Conservation (phyloP, 2,113 vertebrate species). For the Patagioenas fasciata region DNA sequence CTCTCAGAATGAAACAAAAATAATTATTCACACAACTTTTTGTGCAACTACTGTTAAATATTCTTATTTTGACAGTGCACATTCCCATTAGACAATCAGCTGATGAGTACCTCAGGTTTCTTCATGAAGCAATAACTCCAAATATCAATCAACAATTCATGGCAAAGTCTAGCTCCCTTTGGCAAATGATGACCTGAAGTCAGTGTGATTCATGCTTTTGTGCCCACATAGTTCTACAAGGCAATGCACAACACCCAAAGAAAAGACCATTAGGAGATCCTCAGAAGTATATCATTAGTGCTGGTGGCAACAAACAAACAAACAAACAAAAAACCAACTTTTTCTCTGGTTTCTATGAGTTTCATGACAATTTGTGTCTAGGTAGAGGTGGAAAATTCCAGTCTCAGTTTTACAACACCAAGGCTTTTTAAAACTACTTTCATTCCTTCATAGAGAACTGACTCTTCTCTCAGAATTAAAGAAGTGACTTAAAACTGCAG, state of each 20-base stretch:
- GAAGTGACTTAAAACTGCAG: not conserved
- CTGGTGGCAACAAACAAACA: not conserved
- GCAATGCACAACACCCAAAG: not conserved
- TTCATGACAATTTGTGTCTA: not conserved
- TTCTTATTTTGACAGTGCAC: not conserved
- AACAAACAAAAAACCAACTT: not conserved
- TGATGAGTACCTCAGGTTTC: not conserved
- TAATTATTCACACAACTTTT: not conserved
- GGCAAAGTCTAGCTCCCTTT: not conserved
- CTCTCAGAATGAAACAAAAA: not conserved
- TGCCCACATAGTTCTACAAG: not conserved
- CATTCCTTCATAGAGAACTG: not conserved
- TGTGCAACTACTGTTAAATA: not conserved
- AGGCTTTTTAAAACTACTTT: not conserved
- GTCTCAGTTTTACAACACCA: not conserved
- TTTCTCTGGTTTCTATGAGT: not conserved
- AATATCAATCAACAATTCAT: not conserved
- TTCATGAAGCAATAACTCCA: not conserved
- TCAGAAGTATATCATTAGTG: not conserved
- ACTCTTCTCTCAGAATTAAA: not conserved
- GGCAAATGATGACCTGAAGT: not conserved
- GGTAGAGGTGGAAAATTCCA: not conserved
- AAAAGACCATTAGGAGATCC: not conserved
- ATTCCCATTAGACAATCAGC: not conserved
- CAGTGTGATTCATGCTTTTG: not conserved